Percentiles rank a stretch among this genome's conserved stretches.
Evolutionary conservation across 2,113 vertebrate genomes (phyloP).

Genomic region (Laticauda laticaudata): DNA sequence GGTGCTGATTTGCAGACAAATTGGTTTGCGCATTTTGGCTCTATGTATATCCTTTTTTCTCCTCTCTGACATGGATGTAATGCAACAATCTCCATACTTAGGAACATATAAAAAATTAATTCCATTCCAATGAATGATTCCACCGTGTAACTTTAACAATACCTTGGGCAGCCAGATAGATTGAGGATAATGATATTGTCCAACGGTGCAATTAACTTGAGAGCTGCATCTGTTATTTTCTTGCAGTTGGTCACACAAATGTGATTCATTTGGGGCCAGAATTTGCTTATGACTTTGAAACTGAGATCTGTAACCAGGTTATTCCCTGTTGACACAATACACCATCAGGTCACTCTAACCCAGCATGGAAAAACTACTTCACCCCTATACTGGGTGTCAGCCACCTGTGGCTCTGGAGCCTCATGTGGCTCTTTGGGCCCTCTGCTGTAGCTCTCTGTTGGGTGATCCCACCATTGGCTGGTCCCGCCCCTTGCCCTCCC

Average conservation of each 20-base stretch:
- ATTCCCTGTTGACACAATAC: slow-evolving; percentile 68
- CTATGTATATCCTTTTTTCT: neutral
- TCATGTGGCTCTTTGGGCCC: too few species aligned
- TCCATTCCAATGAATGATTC: neutral
- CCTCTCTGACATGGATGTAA: neutral
- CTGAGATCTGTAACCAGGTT: slow-evolving; percentile 74
- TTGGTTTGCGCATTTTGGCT: neutral
- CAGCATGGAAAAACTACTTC: neutral
- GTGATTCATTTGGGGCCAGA: slow-evolving; percentile 70
- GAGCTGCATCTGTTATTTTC: slow-evolving; percentile 71
- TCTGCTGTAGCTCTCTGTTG: too few species aligned
- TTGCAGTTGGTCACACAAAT: slow-evolving; percentile 74
- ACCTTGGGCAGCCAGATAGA: slow-evolving; percentile 78
- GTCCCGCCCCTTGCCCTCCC: too few species aligned
- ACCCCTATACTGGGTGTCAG: neutral
- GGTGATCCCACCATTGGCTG: too few species aligned
- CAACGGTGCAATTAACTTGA: slow-evolving; percentile 70
- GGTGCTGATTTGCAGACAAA: neutral
- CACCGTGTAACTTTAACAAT: slow-evolving; percentile 37
- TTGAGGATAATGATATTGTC: slow-evolving; percentile 72
- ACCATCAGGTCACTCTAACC: slow-evolving; percentile 15
- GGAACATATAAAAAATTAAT: neutral
- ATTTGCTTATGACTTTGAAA: slow-evolving; percentile 72
- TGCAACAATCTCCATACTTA: neutral
- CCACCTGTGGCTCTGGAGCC: too few species aligned